Evolutionary conservation across 2,113 vertebrate species (phyloP).

Genomic region (Colius striatus): DNA sequence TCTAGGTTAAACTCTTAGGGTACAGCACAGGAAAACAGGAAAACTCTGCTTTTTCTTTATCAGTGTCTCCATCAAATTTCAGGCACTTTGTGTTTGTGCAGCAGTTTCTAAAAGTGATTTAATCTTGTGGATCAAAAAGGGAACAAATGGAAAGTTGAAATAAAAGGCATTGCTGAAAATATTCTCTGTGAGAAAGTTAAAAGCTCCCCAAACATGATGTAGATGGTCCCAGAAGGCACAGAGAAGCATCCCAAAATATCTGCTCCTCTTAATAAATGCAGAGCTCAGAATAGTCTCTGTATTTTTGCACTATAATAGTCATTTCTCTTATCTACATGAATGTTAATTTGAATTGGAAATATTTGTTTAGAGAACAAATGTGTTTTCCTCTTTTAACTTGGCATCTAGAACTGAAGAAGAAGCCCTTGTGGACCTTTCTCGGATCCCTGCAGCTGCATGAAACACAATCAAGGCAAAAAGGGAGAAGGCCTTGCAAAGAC

Average conservation of each 20-base stretch:
- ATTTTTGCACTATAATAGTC: neutral
- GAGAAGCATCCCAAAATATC: neutral
- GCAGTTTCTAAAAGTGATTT: neutral
- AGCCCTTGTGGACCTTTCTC: neutral
- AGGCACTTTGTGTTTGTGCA: neutral
- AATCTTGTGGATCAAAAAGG: neutral
- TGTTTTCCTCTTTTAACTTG: neutral
- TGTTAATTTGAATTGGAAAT: neutral
- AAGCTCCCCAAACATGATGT: neutral
- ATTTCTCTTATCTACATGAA: neutral
- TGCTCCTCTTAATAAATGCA: neutral
- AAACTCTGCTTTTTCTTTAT: neutral
- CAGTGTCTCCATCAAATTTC: neutral
- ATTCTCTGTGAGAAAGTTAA: neutral
- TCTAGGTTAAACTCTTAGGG: neutral
- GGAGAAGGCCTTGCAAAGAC: neutral
- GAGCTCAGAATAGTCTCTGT: neutral
- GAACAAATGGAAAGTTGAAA: neutral
- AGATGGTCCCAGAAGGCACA: neutral
- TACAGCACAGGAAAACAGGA: neutral
- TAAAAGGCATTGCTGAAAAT: neutral
- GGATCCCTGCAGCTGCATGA: neutral
- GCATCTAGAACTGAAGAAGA: neutral
- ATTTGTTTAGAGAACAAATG: neutral
- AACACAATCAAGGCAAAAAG: rapidly evolving